Conservation (phyloP, 2,113 vertebrate genomes). For the Ammodytes dubius region DNA sequence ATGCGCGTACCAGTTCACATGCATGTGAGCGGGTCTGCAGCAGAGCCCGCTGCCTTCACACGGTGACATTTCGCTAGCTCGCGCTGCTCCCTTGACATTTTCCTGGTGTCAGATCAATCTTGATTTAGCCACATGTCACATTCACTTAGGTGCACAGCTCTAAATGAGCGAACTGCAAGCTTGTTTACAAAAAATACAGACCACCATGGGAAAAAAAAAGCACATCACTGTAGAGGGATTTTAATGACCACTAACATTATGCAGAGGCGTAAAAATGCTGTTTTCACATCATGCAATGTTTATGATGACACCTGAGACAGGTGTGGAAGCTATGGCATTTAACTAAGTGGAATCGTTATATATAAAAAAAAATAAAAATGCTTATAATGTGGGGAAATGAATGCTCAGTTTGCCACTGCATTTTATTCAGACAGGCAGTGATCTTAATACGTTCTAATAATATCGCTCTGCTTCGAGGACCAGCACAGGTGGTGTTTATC, state of each 20-base stretch:
- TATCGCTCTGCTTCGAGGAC: neutral
- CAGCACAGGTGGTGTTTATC: constrained; percentile 55
- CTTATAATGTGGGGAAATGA: neutral
- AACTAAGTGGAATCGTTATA: neutral
- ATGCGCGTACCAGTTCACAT: constrained; percentile 17
- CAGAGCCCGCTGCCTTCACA: constrained; percentile 53
- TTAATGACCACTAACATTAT: constrained; percentile 26
- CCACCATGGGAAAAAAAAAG: constrained; percentile 44
- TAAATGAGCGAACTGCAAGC: constrained; percentile 67
- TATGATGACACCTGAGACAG: constrained; percentile 12
- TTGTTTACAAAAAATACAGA: constrained; percentile 39
- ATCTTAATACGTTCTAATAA: neutral
- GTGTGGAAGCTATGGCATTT: constrained; percentile 1
- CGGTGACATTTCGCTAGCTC: constrained; percentile 83
- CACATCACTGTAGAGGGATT: constrained; percentile 37
- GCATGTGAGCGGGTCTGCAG: constrained; percentile 27
- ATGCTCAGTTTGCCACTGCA: neutral
- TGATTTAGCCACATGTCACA: constrained; percentile 84
- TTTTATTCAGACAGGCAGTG: neutral
- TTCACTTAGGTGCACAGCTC: constrained; percentile 79
- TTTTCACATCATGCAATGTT: neutral
- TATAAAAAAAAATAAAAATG: neutral
- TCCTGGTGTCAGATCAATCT: constrained; percentile 86
- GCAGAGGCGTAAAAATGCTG: constrained; percentile 1
- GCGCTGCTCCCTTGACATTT: constrained; percentile 84